phyloP scores from a whole-genome alignment of 2,888 invertebrate species.

The Limnephilus lunatus region DNA sequence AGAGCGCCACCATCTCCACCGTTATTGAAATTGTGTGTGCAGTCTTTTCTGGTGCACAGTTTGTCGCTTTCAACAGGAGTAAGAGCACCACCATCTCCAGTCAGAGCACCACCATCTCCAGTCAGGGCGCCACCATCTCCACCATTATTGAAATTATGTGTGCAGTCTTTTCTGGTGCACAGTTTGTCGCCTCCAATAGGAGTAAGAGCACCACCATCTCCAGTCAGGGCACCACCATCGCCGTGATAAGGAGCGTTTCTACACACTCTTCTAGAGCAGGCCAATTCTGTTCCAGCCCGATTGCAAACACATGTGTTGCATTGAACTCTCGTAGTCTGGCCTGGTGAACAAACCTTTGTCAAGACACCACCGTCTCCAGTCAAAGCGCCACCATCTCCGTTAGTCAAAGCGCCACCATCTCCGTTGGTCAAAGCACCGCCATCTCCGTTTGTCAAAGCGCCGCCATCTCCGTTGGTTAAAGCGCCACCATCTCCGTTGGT shows the following conservation, averaged over 20 bases:
- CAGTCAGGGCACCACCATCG: neutral
- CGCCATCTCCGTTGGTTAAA: neutral
- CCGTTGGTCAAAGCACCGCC: neutral
- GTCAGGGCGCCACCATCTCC: neutral
- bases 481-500: neutral
- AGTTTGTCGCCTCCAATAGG: neutral
- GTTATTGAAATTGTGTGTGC: too few species aligned
- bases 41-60: too few species aligned
- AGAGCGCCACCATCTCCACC: neutral
- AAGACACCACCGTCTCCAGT: neutral
- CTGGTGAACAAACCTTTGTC: neutral
- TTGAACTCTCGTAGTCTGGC: neutral
- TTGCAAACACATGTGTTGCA: conserved; percentile 1
- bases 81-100: neutral
- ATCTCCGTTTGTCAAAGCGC: neutral
- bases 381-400: neutral
- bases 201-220: neutral
- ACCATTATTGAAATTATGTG: too few species aligned
- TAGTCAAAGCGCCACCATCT: neutral
- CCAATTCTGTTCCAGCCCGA: neutral
- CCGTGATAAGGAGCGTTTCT: neutral
- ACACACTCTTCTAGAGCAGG: neutral
- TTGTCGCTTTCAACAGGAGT: neutral
- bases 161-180: too few species aligned
- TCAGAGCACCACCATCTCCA: neutral